Conservation (phyloP, 37 sponge, comb jelly and placozoan species). For the Bolinopsis microptera region DNA sequence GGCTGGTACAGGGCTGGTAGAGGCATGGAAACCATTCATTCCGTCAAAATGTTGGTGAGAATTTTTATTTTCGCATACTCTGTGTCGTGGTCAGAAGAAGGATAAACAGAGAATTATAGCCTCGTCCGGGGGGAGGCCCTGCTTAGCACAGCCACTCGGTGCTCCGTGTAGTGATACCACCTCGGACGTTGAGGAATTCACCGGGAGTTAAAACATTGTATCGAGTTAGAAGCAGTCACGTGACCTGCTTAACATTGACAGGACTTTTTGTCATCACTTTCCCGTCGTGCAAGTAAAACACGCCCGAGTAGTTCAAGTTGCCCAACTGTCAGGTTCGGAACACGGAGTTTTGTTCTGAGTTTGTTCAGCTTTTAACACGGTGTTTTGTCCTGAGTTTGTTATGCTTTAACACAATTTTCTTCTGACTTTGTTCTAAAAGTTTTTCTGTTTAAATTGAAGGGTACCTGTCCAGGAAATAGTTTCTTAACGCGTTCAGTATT, state of each 20-base stretch:
- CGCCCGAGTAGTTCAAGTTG: too few species aligned
- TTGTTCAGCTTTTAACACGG: too few species aligned
- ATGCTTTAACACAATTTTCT: too few species aligned
- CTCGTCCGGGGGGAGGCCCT: not conserved
- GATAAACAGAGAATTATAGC: not conserved
- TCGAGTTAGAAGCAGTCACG: not conserved
- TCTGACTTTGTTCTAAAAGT: too few species aligned
- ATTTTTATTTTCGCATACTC: not conserved
- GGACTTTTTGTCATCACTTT: not conserved
- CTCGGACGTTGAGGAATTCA: not conserved
- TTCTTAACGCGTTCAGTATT: too few species aligned
- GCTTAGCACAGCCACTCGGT: not conserved
- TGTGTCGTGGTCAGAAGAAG: not conserved
- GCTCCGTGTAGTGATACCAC: not conserved
- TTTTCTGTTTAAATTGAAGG: too few species aligned
- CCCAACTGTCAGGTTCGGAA: too few species aligned
- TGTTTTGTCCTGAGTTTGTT: too few species aligned
- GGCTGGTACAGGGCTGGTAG: too few species aligned
- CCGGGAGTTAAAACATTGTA: not conserved
- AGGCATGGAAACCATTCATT: too few species aligned
- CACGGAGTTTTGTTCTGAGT: too few species aligned
- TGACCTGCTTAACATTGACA: not conserved
- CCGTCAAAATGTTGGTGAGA: not conserved
- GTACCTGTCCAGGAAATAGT: too few species aligned
- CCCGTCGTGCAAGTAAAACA: not conserved